Evolutionary conservation across 37 sponge, comb jelly and placozoan genomes (phyloP).

Genomic region (Eunapius fragilis): DNA sequence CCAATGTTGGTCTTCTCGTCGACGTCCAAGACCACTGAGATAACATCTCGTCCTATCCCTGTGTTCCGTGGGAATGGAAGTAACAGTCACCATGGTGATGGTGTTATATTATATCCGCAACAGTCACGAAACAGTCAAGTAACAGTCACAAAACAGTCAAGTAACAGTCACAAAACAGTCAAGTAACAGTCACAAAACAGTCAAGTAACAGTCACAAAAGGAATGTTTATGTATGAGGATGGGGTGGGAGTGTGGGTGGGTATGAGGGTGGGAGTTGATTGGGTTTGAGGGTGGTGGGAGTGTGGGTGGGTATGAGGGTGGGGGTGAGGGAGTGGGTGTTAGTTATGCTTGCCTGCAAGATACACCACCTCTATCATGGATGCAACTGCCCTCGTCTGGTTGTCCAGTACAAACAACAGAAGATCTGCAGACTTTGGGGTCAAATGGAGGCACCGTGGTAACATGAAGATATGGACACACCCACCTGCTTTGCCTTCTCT

Average conservation of each 20-base stretch:
- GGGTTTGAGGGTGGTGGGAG: too few relatives aligned
- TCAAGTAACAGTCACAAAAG: too few relatives aligned
- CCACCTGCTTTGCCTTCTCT: slow-evolving; percentile 78
- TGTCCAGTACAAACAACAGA: slow-evolving; percentile 86
- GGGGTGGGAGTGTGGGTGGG: neutral
- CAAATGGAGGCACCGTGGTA: neutral
- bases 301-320: neutral
- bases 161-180: too few relatives aligned
- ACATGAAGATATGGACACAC: neutral
- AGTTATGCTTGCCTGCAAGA: slow-evolving; percentile 45
- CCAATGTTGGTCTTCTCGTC: slow-evolving; percentile 5
- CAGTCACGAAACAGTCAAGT: too few relatives aligned
- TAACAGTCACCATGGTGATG: too few relatives aligned
- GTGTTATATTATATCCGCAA: too few relatives aligned
- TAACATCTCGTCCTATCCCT: slow-evolving; percentile 48
- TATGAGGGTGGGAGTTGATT: neutral
- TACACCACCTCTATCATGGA: slow-evolving; percentile 87
- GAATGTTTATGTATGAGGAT: neutral
- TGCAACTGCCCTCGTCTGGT: slow-evolving; percentile 83
- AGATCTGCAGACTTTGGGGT: slow-evolving; percentile 45
- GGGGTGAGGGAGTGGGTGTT: neutral
- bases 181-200: too few relatives aligned
- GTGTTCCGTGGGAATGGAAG: neutral
- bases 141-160: too few relatives aligned
- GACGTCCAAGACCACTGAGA: slow-evolving; percentile 53